Conservation (phyloP, 2,888 invertebrate genomes). For the Augiades crinisus region DNA sequence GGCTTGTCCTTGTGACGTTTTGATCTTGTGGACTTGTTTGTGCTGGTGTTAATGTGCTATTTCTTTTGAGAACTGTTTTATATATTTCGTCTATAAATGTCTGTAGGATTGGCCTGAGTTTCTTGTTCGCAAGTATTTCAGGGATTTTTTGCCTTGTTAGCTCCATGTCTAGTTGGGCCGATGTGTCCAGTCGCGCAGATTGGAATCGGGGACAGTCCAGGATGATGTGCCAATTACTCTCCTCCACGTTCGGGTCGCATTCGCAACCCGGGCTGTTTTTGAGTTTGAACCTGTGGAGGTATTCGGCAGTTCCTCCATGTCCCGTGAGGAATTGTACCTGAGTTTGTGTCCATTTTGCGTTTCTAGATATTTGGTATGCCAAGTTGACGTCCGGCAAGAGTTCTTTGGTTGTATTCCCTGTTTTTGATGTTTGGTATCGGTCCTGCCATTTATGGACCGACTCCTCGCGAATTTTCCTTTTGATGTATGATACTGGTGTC, state of each 20-base stretch:
- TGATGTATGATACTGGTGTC: neutral
- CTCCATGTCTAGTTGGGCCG: too few species aligned
- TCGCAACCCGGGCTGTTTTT: constrained; percentile 1
- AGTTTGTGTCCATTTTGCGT: neutral
- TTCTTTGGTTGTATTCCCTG: neutral
- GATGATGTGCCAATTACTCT: neutral
- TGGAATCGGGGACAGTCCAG: neutral
- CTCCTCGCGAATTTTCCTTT: neutral
- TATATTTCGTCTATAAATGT: too few species aligned
- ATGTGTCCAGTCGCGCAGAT: too few species aligned
- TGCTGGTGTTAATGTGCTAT: too few species aligned
- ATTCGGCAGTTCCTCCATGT: constrained; percentile 4
- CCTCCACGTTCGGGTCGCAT: neutral
- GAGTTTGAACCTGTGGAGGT: constrained; percentile 8
- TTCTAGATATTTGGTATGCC: neutral
- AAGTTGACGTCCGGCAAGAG: neutral
- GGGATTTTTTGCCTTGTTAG: too few species aligned
- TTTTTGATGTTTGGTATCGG: constrained; percentile 1
- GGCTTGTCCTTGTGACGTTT: too few species aligned
- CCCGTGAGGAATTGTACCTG: constrained; percentile 4
- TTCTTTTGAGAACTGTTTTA: too few species aligned
- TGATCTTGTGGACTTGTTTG: too few species aligned
- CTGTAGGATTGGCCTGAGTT: too few species aligned
- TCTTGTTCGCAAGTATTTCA: too few species aligned
- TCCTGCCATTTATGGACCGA: neutral